phyloP scores from a whole-genome alignment of 2,888 invertebrate genomes.

The Microchrysa polita region DNA sequence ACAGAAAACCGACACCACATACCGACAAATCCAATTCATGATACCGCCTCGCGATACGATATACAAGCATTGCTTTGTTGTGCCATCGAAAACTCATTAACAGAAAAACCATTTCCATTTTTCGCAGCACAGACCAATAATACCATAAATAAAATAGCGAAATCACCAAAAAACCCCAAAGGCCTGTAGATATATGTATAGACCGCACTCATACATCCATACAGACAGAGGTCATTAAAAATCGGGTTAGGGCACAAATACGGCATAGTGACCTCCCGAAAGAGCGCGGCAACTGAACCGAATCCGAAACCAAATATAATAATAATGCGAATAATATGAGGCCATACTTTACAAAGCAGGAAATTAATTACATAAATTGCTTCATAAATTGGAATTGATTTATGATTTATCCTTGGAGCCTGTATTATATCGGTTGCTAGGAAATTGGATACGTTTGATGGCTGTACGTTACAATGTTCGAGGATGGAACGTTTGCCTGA shows the following conservation, averaged over 20 bases:
- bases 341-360: slow-evolving; percentile 40
- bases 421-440: not conserved
- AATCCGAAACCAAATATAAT: slow-evolving; percentile 2
- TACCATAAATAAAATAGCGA: slow-evolving; percentile 39
- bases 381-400: slow-evolving; percentile 41
- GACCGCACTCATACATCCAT: not conserved
- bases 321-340: slow-evolving; percentile 39
- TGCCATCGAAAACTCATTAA: slow-evolving; percentile 9
- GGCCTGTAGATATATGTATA: no score
- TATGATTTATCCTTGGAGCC: slow-evolving; percentile 36
- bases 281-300: not conserved
- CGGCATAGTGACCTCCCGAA: slow-evolving; percentile 35
- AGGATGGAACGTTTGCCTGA: not conserved
- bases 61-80: not conserved
- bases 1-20: not conserved
- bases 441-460: slow-evolving; percentile 29
- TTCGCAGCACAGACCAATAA: not conserved
- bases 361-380: slow-evolving; percentile 42
- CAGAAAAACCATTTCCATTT: slow-evolving; percentile 1
- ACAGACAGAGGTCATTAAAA: slow-evolving; percentile 1
- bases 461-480: not conserved
- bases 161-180: not conserved
- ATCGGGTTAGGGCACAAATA: slow-evolving; percentile 23
- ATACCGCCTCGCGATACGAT: no score
- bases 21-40: not conserved